Evolutionary conservation across 2,113 vertebrate species (phyloP), one percentile per base, ranked within the genome.

Genomic region (Protomyctophum bolini): DNA sequence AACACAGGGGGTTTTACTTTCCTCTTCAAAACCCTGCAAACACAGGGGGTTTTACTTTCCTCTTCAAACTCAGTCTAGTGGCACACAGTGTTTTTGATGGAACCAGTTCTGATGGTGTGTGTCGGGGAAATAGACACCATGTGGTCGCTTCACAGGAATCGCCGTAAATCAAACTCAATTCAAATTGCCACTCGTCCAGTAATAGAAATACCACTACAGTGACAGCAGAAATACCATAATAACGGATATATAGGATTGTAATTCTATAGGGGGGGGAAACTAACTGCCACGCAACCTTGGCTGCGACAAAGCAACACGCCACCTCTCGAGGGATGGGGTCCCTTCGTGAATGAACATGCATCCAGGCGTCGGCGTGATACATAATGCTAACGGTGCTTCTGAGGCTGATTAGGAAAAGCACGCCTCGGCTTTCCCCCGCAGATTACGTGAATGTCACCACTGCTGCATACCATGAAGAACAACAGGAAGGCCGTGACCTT

Each of bases 401-500:
- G 58, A 52, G 11, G 63, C 41, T 85, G 58, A 83, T 86, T 85
- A 78, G 4, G 2, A 79, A 76, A 68, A n/a, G 61, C 49, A 52
- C 46, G 46, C 58, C 63, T 55, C 64, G 70, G 80, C 75, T 80
- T 75, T 70, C 56, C 66, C 7, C 58, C 1, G 45, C 29, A 58
- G 68, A 66, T 68, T 56, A 69, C 5, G 75, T 10, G 6, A 68
- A 59, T 55, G 66, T 79, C 69, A 58, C 68, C 73, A 71, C 10
- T 8, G n/a, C 48, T 75, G 47, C 57, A 65, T 80, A 74, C 69
- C 75, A 77, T 74, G 72, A 75, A 72, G 68, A 83, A 72, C 76
- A 78, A 77, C 74, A 74, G 48, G 64, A 33, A 83, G 80, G 86
- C 76, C 63, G 10, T 68, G 82, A 87, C 85, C 82, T 88, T 89